Evolutionary conservation across 2,888 invertebrate genomes (phyloP), one percentile per base, ranked within the genome.

Genomic region (Pammene fasciana): DNA sequence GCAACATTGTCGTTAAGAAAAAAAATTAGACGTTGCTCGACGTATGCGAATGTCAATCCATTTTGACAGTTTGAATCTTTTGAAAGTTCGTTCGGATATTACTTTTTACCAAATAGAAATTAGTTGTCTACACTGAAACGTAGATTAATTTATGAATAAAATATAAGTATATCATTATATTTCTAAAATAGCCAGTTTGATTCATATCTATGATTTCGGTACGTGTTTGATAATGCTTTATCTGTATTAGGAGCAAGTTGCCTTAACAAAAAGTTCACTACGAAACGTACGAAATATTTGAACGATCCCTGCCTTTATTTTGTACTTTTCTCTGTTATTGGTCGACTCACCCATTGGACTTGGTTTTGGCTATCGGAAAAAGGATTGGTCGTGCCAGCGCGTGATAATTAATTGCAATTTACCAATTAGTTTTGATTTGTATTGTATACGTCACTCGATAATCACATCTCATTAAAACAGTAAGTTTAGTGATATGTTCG

Each of bases 391-490:
- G 46, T 54, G 56, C 54, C 60, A 54, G 45, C 60, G 45, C 18
- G 54, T 60, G 46, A 65, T 55, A 65, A 65, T 60, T 70, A 48
- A 65, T 60, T 16, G 48, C 60, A 70, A 65, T 60, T 70, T 65
- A 60, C 60, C 70, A 70, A 59, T 65, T 65, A 70, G 45, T 59
- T 60, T 38, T 60, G 70, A 60, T 70, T 70, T 60, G 70, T 70
- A 18, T 43, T 54, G 60, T 45, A 54, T 65, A 70, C 70, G 70
- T 65, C 70, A 70, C 38, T 41, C 13, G 18, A 16, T 70, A 65
- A 70, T 65, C 70, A 60, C 65, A 55, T 60, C 59, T 68, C 59
- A 70, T 65, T 70, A 70, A 65, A 70, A 60, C 54, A 70, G 65
- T 65, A 59, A 60, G 45, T 68, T 52, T 46, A 11, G 45, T 59